Evolutionary conservation across 1,140 invertebrate genomes (phyloP), one percentile per base, ranked within the genome.

Genomic region (Trinorchestia longiramus): DNA sequence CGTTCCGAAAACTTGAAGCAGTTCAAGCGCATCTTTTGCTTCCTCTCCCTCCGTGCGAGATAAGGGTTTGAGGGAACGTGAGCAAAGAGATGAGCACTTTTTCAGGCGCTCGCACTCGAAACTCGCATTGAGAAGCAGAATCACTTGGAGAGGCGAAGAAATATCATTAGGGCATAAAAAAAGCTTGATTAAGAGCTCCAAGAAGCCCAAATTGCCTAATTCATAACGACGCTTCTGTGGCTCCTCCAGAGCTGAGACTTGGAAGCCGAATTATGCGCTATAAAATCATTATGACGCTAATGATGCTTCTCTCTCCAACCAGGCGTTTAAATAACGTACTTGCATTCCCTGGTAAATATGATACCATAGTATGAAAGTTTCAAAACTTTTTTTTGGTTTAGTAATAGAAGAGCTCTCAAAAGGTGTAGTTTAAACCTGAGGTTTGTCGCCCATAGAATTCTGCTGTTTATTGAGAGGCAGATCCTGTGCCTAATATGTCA

Each of bases 131-230:
- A 77, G 62, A 36, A 77, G 62, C 62, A 77, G 62, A 77, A 77
- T 77, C 43, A 91, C 88, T 91, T 44, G 88, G 36, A 41, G 19
- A 43, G 41, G 88, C 43, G 88, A 42, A 42, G 88, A 41, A 91
- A 91, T 44, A 43, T 91, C 88, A 91, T 91, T 91, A 91, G 88
- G 43, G 19, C 41, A 41, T 42, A 43, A 91, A 91, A 77, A 91
- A 91, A 91, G 88, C 88, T 44, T 91, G 43, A 91, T 91, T 91
- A 91, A 91, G 88, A 91, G 88, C 88, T 91, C 88, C 41, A 42
- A 43, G 88, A 91, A 91, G 88, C 88, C 88, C 28, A 91, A 91
- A 91, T 91, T 42, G 88, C 88, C 88, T 91, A 91, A 91, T 91
- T 91, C 88, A 91, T 91, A 91, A 43, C 62, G 62, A 36, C 62